Evolutionary conservation across 2,888 invertebrate species (phyloP).

Genomic region (Stenotaenia linearis): DNA sequence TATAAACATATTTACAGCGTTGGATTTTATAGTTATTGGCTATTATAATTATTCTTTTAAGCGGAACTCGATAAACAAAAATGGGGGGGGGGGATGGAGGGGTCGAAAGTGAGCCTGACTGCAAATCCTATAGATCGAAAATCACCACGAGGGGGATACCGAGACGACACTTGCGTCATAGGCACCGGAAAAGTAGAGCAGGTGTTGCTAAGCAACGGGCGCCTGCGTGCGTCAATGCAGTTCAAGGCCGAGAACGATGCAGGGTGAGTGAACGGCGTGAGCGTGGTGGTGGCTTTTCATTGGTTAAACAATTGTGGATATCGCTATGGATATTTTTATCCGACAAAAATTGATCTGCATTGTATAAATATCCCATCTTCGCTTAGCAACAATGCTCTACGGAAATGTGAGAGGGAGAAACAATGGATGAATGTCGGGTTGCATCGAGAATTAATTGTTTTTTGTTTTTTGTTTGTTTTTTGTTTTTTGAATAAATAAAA

Average conservation of each 20-base stretch:
- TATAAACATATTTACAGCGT: background rate
- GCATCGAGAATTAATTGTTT: background rate
- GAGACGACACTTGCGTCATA: background rate
- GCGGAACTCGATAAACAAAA: background rate
- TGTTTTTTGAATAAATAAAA: background rate
- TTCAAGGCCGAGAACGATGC: background rate
- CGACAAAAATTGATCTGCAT: background rate
- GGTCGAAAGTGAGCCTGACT: background rate
- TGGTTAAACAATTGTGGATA: background rate
- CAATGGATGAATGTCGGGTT: background rate
- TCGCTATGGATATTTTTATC: background rate
- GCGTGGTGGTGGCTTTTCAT: background rate
- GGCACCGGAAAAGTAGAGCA: background rate
- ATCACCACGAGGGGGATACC: background rate
- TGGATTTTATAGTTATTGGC: background rate
- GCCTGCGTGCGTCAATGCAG: background rate
- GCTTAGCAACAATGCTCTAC: background rate
- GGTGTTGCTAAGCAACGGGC: background rate
- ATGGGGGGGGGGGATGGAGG: background rate
- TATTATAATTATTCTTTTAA: background rate
- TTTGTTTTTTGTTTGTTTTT: background rate
- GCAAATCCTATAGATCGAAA: background rate
- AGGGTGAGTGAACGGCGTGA: background rate
- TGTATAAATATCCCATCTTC: background rate
- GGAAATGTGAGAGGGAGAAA: background rate